These are phyloP conservation scores for Volucella inflata DNA, from an alignment of 2,888 invertebrate species.

Conservation along the genomic window DNA sequence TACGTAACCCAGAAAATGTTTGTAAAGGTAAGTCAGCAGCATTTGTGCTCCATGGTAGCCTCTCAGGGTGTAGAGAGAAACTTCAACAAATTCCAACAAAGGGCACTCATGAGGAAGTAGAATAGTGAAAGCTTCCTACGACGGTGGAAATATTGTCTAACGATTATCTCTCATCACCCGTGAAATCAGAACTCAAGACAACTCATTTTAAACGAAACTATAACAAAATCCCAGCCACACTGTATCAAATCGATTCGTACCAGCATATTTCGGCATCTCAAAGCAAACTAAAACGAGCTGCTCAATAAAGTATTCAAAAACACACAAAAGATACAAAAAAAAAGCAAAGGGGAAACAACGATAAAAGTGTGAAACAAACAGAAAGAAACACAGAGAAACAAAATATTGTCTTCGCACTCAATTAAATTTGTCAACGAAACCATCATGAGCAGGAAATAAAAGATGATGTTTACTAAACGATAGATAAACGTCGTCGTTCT, in stretches of 20 bases:
- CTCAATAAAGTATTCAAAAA: neutral
- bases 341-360: slow-evolving; percentile 36
- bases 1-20: no score
- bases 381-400: slow-evolving; percentile 5
- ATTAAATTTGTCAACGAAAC: slow-evolving; percentile 56
- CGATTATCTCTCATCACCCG: no score
- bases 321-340: neutral
- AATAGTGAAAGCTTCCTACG: no score
- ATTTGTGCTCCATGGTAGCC: no score
- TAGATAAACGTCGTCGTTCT: slow-evolving; percentile 23
- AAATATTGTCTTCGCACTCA: slow-evolving; percentile 51
- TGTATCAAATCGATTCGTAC: slow-evolving; percentile 3
- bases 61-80: no score
- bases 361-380: neutral
- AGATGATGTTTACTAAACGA: slow-evolving; percentile 48
- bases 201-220: neutral
- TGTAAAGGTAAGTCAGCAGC: no score
- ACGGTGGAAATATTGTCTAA: no score
- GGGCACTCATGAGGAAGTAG: no score
- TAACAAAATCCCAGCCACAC: neutral
- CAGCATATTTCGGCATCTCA: neutral
- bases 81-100: no score
- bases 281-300: neutral
- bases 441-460: slow-evolving; percentile 44
- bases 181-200: no score